Evolutionary conservation across 1,140 invertebrate species (phyloP).

Genomic region (Patella vulgata): DNA sequence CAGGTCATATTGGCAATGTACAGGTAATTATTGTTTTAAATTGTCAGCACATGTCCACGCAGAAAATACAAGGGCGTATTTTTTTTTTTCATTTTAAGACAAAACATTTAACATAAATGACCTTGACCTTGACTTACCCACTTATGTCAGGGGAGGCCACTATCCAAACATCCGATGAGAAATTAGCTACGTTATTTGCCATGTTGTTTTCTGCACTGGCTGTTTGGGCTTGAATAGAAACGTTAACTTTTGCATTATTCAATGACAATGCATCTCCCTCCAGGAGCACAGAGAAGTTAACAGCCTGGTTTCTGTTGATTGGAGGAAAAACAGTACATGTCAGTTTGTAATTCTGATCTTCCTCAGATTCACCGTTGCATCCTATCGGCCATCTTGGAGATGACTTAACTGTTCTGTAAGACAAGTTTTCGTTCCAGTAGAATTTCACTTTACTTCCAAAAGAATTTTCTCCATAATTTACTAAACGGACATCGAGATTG

Average conservation of each 20-base stretch:
- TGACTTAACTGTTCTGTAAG: background rate
- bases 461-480: background rate
- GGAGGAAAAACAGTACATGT: too few species aligned
- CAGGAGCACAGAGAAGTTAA: too few species aligned
- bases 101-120: too few species aligned
- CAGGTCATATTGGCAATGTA: too few species aligned
- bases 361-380: background rate
- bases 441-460: background rate
- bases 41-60: too few species aligned
- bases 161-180: background rate
- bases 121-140: background rate
- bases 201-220: background rate
- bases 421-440: background rate
- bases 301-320: too few species aligned
- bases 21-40: too few species aligned
- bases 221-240: background rate
- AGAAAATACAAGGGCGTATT: too few species aligned
- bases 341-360: too few species aligned
- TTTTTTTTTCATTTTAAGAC: too few species aligned
- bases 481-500: background rate
- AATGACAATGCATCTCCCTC: too few species aligned
- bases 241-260: background rate
- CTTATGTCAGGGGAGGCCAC: background rate
- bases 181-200: background rate
- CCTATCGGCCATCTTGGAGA: background rate